Conservation (phyloP, 2,888 invertebrate genomes). For the Tenthredo notha region DNA sequence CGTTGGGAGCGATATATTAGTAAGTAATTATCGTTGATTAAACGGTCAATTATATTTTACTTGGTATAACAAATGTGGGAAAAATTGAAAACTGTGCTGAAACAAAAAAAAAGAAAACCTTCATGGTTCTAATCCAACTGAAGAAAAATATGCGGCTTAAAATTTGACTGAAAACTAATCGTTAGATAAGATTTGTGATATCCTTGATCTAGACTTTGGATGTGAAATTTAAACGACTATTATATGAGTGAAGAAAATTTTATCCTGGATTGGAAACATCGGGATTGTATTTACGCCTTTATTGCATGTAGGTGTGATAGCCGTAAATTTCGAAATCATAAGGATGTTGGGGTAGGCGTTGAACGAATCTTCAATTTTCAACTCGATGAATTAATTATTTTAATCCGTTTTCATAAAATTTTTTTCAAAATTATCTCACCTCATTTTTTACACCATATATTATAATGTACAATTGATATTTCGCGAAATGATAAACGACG, state of each 20-base stretch:
- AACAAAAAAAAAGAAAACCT: neutral
- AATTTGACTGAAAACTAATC: neutral
- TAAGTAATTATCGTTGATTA: conserved; percentile 64
- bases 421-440: conserved; percentile 2
- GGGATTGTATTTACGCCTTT: neutral
- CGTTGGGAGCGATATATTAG: conserved; percentile 73
- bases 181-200: neutral
- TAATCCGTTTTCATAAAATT: neutral
- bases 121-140: neutral
- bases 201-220: neutral
- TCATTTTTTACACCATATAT: neutral
- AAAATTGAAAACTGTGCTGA: neutral
- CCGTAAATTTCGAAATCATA: neutral
- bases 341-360: neutral
- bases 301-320: neutral
- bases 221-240: neutral
- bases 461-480: conserved; percentile 19
- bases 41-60: neutral
- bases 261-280: no score
- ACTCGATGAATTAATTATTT: neutral
- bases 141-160: neutral
- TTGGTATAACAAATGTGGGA: neutral
- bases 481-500: neutral
- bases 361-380: neutral
- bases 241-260: neutral